Evolutionary conservation across 2,888 invertebrate genomes (phyloP).

Genomic region (Rhagophthalmus giganteus): DNA sequence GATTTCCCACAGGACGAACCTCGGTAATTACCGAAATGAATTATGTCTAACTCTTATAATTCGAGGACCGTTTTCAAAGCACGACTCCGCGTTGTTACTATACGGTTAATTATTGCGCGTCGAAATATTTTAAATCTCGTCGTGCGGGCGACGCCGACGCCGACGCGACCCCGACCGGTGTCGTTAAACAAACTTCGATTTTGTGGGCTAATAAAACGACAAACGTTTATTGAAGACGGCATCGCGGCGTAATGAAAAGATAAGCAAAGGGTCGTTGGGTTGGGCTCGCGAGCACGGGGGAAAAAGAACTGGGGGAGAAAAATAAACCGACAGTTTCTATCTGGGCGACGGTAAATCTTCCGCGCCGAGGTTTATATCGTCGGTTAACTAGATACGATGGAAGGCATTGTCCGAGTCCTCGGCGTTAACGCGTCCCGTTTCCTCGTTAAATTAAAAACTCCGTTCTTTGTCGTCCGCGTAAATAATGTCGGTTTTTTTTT

Average conservation of each 20-base stretch:
- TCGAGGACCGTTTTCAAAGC: not conserved
- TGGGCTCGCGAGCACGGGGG: too few species aligned
- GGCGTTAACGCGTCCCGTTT: not conserved
- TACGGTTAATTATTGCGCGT: conserved; percentile 3
- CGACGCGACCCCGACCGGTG: too few species aligned
- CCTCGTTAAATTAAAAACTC: not conserved
- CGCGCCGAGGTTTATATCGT: conserved; percentile 36
- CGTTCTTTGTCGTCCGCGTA: too few species aligned
- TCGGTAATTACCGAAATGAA: conserved; percentile 17
- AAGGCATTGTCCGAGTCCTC: conserved; percentile 3
- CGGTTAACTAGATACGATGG: conserved; percentile 34
- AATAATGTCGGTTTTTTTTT: not conserved
- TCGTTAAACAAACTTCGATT: conserved; percentile 30
- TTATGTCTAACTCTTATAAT: conserved; percentile 3
- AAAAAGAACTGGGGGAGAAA: conserved; percentile 31
- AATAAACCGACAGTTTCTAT: conserved; percentile 48
- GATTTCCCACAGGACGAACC: conserved; percentile 22
- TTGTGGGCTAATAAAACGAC: conserved; percentile 19
- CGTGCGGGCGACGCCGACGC: too few species aligned
- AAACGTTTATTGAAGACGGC: conserved; percentile 25
- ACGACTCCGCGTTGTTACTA: not conserved
- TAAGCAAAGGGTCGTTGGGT: conserved; percentile 31
- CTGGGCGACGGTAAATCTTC: conserved; percentile 49
- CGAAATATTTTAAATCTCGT: conserved; percentile 32
- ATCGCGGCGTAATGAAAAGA: conserved; percentile 20